A percentile compares a stretch with the other conserved stretches of the same genome.
phyloP scores from a whole-genome alignment of 2,113 vertebrate genomes.

The Todiramphus chloris region DNA sequence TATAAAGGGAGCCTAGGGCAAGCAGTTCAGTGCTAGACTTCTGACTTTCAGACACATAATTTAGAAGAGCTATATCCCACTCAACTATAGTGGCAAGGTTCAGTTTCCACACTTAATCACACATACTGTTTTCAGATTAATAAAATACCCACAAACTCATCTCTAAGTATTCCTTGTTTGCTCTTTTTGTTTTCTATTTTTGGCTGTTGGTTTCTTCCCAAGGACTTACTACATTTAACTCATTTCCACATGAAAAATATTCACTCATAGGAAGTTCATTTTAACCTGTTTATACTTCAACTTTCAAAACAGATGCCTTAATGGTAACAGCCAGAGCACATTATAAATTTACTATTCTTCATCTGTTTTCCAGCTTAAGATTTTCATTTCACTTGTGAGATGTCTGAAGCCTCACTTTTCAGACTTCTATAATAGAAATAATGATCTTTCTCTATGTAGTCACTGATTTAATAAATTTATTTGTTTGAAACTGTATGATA shows the following conservation, averaged over 20 bases:
- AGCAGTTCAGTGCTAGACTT: slow-evolving; percentile 36
- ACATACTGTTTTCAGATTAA: slow-evolving; percentile 12
- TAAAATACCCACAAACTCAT: neutral
- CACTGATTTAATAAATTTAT: neutral
- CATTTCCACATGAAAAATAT: neutral
- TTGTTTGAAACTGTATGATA: neutral
- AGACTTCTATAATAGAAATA: neutral
- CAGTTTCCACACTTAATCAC: slow-evolving; percentile 26
- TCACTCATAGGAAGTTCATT: neutral
- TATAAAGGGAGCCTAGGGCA: slow-evolving; percentile 40
- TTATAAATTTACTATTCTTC: neutral
- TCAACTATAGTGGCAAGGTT: neutral
- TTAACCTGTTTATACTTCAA: neutral
- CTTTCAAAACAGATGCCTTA: neutral
- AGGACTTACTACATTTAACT: neutral
- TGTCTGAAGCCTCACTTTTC: neutral
- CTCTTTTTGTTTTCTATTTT: neutral
- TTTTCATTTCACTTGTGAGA: neutral
- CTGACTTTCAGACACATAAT: slow-evolving; percentile 21
- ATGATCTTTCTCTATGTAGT: neutral
- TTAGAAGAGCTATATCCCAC: slow-evolving; percentile 6
- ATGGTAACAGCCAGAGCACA: neutral
- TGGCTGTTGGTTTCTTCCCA: neutral
- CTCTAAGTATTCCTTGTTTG: neutral
- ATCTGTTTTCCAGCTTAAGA: neutral